A percentile compares a stretch with the other conserved stretches of the same genome.
phyloP scores from a whole-genome alignment of 2,113 vertebrate species.

The Hemichromis elongatus region DNA sequence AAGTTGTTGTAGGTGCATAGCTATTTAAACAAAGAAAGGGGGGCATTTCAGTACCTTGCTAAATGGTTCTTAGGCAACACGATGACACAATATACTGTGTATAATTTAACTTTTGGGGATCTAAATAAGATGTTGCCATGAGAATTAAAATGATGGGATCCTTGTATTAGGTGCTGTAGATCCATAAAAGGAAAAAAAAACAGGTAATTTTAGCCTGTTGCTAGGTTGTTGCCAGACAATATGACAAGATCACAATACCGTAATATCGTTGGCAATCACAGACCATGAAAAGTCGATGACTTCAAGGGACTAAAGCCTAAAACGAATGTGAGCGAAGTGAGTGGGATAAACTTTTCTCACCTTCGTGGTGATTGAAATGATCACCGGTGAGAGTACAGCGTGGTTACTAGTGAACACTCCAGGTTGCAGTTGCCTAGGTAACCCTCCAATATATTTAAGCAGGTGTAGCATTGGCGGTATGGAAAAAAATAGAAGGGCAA shows the following conservation, averaged over 20 bases:
- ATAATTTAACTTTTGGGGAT: background rate
- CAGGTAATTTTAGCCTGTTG: background rate
- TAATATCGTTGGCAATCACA: background rate
- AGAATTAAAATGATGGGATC: background rate
- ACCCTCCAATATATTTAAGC: background rate
- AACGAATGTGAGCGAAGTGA: background rate
- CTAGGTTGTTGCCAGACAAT: background rate
- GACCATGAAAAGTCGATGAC: background rate
- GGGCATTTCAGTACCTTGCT: background rate
- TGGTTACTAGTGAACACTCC: background rate
- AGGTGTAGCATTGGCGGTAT: background rate
- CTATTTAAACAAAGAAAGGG: background rate
- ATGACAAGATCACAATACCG: background rate
- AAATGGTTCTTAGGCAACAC: background rate
- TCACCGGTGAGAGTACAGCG: background rate
- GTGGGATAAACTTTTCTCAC: background rate
- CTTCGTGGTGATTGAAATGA: background rate
- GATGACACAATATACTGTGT: background rate
- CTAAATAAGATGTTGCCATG: background rate
- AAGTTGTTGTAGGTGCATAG: background rate
- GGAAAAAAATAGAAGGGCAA: background rate
- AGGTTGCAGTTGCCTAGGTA: background rate
- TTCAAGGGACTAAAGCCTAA: background rate
- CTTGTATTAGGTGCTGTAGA: background rate
- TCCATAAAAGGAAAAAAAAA: background rate